Base-by-base conservation (phyloP, 2,888 invertebrate genomes). In the Cryptops parisi region DNA sequence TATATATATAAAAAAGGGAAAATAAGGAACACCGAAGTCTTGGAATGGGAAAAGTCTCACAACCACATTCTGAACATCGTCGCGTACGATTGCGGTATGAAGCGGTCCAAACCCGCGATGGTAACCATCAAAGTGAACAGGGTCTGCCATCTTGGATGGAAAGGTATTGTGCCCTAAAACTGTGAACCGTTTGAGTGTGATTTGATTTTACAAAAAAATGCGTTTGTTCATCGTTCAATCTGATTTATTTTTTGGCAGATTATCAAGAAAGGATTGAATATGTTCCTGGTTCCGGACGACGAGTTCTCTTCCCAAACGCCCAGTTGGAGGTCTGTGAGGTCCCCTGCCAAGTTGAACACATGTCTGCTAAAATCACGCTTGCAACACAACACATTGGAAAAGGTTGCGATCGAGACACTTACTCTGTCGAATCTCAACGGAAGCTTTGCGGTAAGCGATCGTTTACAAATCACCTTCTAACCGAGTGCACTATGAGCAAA, bases 21-120 rank as follows among this genome's bases (percentile, higher is more conserved):
- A n/a, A 85, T 98, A 60, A 80, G 84, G 60, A 97, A 94, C 72
- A 94, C 89, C 0, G 89, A 89, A 64, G 84, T 89, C 0, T 73
- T 98, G 65, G 90, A 93, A 64, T 93, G 88, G 71, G 88, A 88
- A 67, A 78, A 83, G 57, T 84, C 87, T 5, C 91, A 93, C 73
- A 96, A 93, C 70, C 93, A 96, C 74, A 94, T 97, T 62, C 74
- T 98, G 48, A 89, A 90, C 27, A 90, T 97, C 56, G 89, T 94
- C 56, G 97, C 97, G 1, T 90, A 89, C 68, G 97, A 97, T 72
- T 97, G 97, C 70, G 96, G 93, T 46, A 91, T 91, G 86, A 83
- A 87, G 67, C 82, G 84, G 67, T 93, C 93, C 0, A 78, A 85
- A 41, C 91, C 94, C 0, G 89, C 91, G 48, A 85, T 94, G 81